Evolutionary conservation across 1,140 invertebrate species (phyloP).

Genomic region (Aphidius ervi): DNA sequence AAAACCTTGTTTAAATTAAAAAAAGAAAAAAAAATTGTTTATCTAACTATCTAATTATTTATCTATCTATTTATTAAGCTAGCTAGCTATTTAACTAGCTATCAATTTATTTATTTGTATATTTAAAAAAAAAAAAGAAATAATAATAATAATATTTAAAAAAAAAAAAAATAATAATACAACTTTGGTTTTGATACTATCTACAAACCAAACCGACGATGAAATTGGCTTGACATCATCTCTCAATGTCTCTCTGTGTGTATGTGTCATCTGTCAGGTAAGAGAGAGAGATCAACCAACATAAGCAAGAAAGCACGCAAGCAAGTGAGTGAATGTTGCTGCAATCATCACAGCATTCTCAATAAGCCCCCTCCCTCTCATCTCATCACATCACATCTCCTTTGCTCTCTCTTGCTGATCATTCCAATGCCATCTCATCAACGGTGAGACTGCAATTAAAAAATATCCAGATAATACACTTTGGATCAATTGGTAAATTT

Average conservation of each 20-base stretch:
- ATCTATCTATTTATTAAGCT: too few relatives aligned
- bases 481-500: constrained; percentile 1
- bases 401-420: constrained; percentile 15
- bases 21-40: too few relatives aligned
- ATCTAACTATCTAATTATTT: too few relatives aligned
- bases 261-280: too few relatives aligned
- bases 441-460: constrained; percentile 51
- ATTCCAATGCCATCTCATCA: constrained; percentile 42
- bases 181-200: constrained; percentile 43
- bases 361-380: constrained; percentile 6
- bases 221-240: constrained; percentile 20
- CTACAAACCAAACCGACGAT: constrained; percentile 45
- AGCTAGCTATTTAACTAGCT: too few relatives aligned
- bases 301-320: too few relatives aligned
- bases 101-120: not conserved
- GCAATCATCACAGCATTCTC: constrained; percentile 8
- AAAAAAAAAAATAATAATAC: constrained; percentile 21
- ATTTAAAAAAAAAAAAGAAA: constrained; percentile 6
- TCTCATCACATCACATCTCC: too few relatives aligned
- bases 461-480: constrained; percentile 40
- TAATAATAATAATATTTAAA: constrained; percentile 19
- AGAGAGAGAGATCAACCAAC: not conserved
- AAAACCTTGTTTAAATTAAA: too few relatives aligned
- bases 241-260: constrained; percentile 7
- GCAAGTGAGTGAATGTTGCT: too few relatives aligned